A percentile compares a stretch with the other conserved stretches of the same genome.
phyloP scores from a whole-genome alignment of 2,888 invertebrate genomes.

The Sinelater perroti region DNA sequence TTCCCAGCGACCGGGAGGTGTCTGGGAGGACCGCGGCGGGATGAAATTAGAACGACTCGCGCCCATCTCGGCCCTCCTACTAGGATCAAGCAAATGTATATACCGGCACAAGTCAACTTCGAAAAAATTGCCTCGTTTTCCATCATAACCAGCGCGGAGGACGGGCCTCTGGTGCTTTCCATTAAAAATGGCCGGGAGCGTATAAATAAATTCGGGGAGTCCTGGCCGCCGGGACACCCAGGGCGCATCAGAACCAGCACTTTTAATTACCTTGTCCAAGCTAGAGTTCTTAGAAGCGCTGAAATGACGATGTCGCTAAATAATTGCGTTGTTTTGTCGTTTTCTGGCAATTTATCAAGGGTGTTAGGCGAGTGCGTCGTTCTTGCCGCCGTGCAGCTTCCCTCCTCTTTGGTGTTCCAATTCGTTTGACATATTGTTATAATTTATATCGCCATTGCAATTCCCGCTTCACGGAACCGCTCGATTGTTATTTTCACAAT shows the following conservation, averaged over 20 bases:
- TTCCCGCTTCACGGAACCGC: conserved; percentile 23
- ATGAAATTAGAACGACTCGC: too few species aligned
- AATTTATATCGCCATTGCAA: conserved; percentile 36
- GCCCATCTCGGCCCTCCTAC: too few species aligned
- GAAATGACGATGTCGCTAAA: conserved; percentile 38
- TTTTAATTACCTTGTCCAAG: conserved; percentile 37
- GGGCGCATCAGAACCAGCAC: conserved; percentile 30
- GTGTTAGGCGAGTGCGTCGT: conserved; percentile 36
- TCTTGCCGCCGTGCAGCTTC: conserved; percentile 35
- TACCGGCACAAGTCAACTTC: too few species aligned
- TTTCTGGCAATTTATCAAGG: conserved; percentile 38
- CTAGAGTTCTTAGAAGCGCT: conserved; percentile 33
- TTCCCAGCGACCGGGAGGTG: too few species aligned
- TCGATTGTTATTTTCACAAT: conserved; percentile 30
- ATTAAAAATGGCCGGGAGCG: conserved; percentile 1
- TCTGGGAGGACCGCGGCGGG: too few species aligned
- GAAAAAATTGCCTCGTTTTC: too few species aligned
- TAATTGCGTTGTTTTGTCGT: conserved; percentile 39
- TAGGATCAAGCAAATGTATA: too few species aligned
- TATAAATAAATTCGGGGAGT: conserved; percentile 26
- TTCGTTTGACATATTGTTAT: conserved; percentile 40
- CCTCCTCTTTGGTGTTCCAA: conserved; percentile 40
- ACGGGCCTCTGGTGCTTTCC: conserved; percentile 1
- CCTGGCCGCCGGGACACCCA: conserved; percentile 30
- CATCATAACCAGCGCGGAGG: too few species aligned